Evolutionary conservation across 2,888 invertebrate species (phyloP).

Genomic region (Ypsolopha scabrella): DNA sequence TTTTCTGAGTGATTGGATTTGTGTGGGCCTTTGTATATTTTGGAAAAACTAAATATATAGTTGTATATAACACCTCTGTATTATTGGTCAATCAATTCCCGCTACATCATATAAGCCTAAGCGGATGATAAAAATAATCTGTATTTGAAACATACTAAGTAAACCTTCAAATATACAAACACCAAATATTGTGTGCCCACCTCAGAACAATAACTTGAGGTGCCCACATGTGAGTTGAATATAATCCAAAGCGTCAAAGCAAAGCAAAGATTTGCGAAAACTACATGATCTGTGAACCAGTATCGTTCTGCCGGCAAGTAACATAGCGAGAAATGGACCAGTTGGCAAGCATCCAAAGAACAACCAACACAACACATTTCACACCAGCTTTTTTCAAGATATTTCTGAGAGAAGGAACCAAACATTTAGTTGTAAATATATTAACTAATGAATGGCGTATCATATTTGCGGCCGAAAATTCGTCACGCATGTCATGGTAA

Average conservation of each 20-base stretch:
- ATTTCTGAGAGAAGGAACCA: slow-evolving; percentile 23
- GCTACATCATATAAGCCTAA: too few relatives aligned
- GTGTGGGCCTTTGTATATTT: too few relatives aligned
- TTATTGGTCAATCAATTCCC: too few relatives aligned
- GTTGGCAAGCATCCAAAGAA: slow-evolving; percentile 45
- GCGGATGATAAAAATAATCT: too few relatives aligned
- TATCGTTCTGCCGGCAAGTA: slow-evolving; percentile 44
- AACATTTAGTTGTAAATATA: slow-evolving; percentile 26
- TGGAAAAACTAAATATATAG: too few relatives aligned
- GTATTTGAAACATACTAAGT: slow-evolving; percentile 30
- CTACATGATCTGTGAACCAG: slow-evolving; percentile 59
- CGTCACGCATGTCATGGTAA: slow-evolving; percentile 45
- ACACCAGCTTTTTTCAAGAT: slow-evolving; percentile 31
- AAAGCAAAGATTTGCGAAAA: slow-evolving; percentile 38
- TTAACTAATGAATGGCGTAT: slow-evolving; percentile 36
- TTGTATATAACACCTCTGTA: too few relatives aligned
- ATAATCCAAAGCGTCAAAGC: slow-evolving; percentile 52
- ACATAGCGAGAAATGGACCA: slow-evolving; percentile 51
- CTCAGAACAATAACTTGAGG: too few relatives aligned
- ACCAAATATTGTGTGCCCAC: slow-evolving; percentile 39
- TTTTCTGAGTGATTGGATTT: too few relatives aligned
- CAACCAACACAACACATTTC: slow-evolving; percentile 19
- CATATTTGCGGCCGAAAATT: slow-evolving; percentile 46
- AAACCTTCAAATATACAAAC: slow-evolving; percentile 46
- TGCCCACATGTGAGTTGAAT: slow-evolving; percentile 27